A percentile compares a stretch with the other conserved stretches of the same genome.
Conservation (phyloP, 2,888 invertebrate species). For the Eupeodes luniger region DNA sequence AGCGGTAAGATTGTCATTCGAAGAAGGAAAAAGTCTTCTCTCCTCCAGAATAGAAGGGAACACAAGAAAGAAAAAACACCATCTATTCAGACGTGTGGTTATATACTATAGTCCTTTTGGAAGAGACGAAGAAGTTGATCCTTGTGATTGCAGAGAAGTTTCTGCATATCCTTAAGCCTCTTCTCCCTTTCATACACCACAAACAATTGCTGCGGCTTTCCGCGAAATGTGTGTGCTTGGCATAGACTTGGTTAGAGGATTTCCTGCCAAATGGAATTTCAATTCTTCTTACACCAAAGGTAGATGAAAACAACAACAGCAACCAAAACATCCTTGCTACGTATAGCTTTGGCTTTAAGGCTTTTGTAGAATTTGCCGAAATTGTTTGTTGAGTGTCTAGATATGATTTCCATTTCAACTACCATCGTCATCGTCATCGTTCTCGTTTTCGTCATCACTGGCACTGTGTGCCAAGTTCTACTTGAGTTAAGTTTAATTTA, state of each 20-base stretch:
- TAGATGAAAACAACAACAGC: conserved; percentile 21
- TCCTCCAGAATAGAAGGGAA: neutral
- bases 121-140: conserved; percentile 44
- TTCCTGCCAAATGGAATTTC: conserved; percentile 49
- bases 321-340: neutral
- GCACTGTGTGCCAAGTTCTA: conserved; percentile 22
- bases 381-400: conserved; percentile 60
- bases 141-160: conserved; percentile 41
- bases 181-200: conserved; percentile 2
- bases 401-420: conserved; percentile 34
- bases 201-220: conserved; percentile 49
- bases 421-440: neutral
- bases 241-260: conserved; percentile 19
- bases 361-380: conserved; percentile 53
- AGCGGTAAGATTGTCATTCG: conserved; percentile 14
- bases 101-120: no score
- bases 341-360: conserved; percentile 50
- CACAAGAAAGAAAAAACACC: neutral
- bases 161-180: conserved; percentile 13
- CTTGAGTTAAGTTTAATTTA: conserved; percentile 54
- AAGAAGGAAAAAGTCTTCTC: neutral
- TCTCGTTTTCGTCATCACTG: neutral
- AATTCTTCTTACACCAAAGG: conserved; percentile 35
- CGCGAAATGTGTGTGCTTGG: conserved; percentile 26
- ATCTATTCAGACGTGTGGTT: conserved; percentile 3